These are phyloP conservation scores for Junonia oenone DNA, from an alignment of 2,888 invertebrate species.

Conservation along the genomic window DNA sequence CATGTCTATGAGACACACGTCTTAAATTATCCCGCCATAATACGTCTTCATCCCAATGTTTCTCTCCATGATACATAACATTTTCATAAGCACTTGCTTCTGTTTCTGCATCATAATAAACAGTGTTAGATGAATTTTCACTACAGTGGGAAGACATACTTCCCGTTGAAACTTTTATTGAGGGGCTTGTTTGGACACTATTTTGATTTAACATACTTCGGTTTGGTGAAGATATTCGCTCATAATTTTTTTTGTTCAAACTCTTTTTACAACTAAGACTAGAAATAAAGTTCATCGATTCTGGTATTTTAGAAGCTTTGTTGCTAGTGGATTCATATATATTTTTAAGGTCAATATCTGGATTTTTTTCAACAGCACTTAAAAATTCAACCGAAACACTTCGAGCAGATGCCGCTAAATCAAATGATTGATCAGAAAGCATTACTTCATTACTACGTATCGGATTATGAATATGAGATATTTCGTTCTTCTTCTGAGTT, in stretches of 20 bases:
- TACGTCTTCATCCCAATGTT: slow-evolving; percentile 90
- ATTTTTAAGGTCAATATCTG: slow-evolving; percentile 84
- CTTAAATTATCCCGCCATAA: slow-evolving; percentile 90
- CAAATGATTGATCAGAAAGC: slow-evolving; percentile 60
- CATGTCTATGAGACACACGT: slow-evolving; percentile 88
- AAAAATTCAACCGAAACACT: slow-evolving; percentile 84
- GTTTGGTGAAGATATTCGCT: slow-evolving; percentile 48
- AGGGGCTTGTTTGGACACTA: slow-evolving; percentile 42
- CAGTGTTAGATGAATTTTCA: slow-evolving; percentile 70
- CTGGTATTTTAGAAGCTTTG: slow-evolving; percentile 78
- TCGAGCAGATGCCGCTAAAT: slow-evolving; percentile 78
- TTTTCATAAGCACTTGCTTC: slow-evolving; percentile 68
- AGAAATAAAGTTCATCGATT: slow-evolving; percentile 69
- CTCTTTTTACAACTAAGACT: slow-evolving; percentile 72
- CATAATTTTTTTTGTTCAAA: slow-evolving; percentile 42
- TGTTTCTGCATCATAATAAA: slow-evolving; percentile 70
- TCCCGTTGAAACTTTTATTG: slow-evolving; percentile 59
- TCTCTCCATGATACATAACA: slow-evolving; percentile 80
- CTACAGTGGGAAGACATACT: slow-evolving; percentile 74
- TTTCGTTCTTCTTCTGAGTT: slow-evolving; percentile 81
- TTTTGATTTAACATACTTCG: slow-evolving; percentile 38
- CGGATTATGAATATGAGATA: slow-evolving; percentile 86
- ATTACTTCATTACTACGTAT: slow-evolving; percentile 72
- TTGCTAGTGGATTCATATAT: slow-evolving; percentile 85
- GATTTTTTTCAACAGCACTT: slow-evolving; percentile 82